phyloP scores from a whole-genome alignment of 2,113 vertebrate genomes.

The Cyanistes caeruleus region DNA sequence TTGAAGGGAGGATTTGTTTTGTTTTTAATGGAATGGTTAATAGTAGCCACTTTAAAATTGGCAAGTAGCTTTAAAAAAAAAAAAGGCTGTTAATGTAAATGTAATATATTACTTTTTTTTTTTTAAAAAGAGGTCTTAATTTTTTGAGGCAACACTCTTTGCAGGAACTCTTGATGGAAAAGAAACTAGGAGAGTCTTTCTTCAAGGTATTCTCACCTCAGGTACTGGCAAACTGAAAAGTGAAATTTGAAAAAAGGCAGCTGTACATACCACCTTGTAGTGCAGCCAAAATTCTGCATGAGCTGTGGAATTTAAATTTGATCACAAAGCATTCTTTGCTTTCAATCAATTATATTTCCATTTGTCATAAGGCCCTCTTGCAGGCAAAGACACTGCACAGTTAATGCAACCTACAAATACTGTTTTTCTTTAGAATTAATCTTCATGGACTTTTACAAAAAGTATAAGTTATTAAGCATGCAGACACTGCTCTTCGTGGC shows the following conservation, averaged over 20 bases:
- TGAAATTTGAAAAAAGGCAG: background rate
- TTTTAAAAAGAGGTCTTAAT: background rate
- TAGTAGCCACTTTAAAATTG: constrained; percentile 4
- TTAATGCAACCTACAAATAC: background rate
- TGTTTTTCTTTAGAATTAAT: background rate
- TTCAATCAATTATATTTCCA: background rate
- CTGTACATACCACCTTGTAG: background rate
- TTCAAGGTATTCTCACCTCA: background rate
- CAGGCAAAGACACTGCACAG: background rate
- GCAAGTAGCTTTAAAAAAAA: background rate
- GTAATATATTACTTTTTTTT: background rate
- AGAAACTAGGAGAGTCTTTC: background rate
- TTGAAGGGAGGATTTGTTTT: constrained; percentile 14
- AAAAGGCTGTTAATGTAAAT: background rate
- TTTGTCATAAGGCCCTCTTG: background rate
- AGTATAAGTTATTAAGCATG: background rate
- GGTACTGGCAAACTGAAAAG: background rate
- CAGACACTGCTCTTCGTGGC: background rate
- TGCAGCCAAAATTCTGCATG: background rate
- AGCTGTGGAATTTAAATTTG: background rate
- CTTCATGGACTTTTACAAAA: background rate
- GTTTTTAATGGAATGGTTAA: constrained; percentile 8
- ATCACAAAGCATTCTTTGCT: background rate
- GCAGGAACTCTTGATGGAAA: background rate
- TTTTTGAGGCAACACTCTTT: background rate